These are phyloP conservation scores for Cremastinae sp. DNA, from an alignment of 2,888 invertebrate genomes.

Conservation along the genomic window DNA sequence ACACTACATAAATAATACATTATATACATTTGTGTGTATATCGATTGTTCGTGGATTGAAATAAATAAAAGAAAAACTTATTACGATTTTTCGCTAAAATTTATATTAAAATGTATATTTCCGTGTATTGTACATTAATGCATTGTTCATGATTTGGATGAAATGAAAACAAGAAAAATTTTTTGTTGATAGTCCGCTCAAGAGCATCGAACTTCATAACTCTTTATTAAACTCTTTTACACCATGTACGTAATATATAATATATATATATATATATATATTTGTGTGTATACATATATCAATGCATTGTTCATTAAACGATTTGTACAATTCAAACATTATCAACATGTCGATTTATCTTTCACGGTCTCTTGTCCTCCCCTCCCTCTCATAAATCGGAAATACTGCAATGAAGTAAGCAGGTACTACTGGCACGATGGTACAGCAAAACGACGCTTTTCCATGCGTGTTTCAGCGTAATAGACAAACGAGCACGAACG, in stretches of 20 bases:
- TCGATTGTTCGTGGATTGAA: no score
- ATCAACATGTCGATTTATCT: slow-evolving; percentile 63
- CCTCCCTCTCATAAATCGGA: slow-evolving; percentile 64
- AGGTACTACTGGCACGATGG: slow-evolving; percentile 71
- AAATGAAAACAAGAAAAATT: no score
- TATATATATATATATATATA: slow-evolving; percentile 51
- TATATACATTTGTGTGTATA: no score
- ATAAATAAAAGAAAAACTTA: no score
- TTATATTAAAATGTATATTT: no score
- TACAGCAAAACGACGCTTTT: slow-evolving; percentile 63
- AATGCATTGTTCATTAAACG: slow-evolving; percentile 61
- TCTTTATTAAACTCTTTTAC: slow-evolving; percentile 71
- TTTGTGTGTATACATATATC: slow-evolving; percentile 49
- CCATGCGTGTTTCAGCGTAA: slow-evolving; percentile 50
- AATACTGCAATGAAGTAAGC: slow-evolving; percentile 68
- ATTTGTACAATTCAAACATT: slow-evolving; percentile 69
- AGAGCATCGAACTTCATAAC: slow-evolving; percentile 54
- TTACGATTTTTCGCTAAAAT: no score
- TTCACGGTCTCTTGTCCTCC: slow-evolving; percentile 18
- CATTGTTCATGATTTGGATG: no score
- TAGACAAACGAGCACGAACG: slow-evolving; percentile 29
- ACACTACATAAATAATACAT: no score
- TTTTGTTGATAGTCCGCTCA: neutral
- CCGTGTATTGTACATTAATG: no score
- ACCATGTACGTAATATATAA: slow-evolving; percentile 57